phyloP scores from a whole-genome alignment of 2,888 invertebrate species.

The Ormyrus thymus region DNA sequence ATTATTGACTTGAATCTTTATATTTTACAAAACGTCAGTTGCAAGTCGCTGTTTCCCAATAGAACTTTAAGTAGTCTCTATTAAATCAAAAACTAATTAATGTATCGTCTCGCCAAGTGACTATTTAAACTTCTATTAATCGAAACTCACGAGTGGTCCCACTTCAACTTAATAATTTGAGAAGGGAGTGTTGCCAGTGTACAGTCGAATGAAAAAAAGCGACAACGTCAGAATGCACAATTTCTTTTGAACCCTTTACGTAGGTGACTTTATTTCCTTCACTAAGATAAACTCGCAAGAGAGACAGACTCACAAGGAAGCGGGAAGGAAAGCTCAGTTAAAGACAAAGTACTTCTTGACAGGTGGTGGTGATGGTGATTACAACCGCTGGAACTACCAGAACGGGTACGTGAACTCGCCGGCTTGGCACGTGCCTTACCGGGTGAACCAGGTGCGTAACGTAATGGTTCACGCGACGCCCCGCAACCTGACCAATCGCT shows the following conservation, averaged over 20 bases:
- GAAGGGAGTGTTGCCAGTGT: slow-evolving; percentile 12
- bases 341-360: slow-evolving; percentile 70
- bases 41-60: no score
- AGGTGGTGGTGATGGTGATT: slow-evolving; percentile 71
- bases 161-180: slow-evolving; percentile 5
- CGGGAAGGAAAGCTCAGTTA: slow-evolving; percentile 53
- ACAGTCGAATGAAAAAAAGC: background rate
- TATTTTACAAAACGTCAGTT: no score
- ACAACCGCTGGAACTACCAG: slow-evolving; percentile 74
- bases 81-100: no score
- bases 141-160: no score
- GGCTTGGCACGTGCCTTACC: slow-evolving; percentile 74
- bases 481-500: slow-evolving; percentile 74
- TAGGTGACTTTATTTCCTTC: background rate
- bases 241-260: background rate
- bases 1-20: no score
- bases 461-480: slow-evolving; percentile 75
- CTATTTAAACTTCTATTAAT: no score
- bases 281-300: background rate
- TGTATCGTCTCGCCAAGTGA: background rate
- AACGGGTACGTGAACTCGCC: slow-evolving; percentile 74
- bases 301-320: slow-evolving; percentile 38
- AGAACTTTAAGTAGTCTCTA: no score
- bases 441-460: slow-evolving; percentile 74
- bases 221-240: slow-evolving; percentile 25